Base-by-base conservation (phyloP, 1,140 invertebrate genomes). In the Sitodiplosis mosellana region DNA sequence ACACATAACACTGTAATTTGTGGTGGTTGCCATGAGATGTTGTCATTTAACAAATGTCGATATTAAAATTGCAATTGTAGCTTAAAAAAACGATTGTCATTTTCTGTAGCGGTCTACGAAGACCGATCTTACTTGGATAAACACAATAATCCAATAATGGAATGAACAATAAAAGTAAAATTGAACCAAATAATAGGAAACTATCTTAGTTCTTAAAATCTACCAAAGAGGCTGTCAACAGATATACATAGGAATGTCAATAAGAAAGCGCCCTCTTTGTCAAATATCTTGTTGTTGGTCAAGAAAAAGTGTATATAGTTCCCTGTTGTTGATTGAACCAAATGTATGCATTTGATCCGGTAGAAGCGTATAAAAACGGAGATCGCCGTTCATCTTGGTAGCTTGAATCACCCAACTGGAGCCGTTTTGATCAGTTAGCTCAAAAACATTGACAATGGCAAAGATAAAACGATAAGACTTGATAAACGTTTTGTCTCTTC, bases 1-100 rank as follows among this genome's bases (percentile, higher is more conserved):
- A 89, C 62, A 92, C 87, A 33, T 73, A 72, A 34, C 1, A 89
- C 61, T 17, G 88, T 58, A 59, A 88, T 87, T 58, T 90, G 87
- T 0, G 87, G 85, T 10, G 90, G 55, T 55, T 88, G 70, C 77
- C 77, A 85, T 0, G 86, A 58, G 54, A 90, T 85, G 53, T 79
- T 77, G 3, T 10, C 78, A 59, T 59, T 87, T 77, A 7, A 87
- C 60, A 45, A 77, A 46, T 21, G 69, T 81, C 12, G 82, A 79
- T 27, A 77, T 62, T 4, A 81, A 57, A 56, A 87, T 86, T 1
- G 83, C 68, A 5, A 74, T 15, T 12, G 70, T 72, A 17, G 77
- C 77, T n/a, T 12, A 87, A 56, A n/a, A 80, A 53, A 44, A 80
- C 80, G 20, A 72, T 55, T 2, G 68, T 59, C 59, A 83, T 78